Percentiles rank a stretch among this genome's conserved stretches.
Conservation (phyloP, 2,888 invertebrate genomes). For the Caenorhabditis wallacei region DNA sequence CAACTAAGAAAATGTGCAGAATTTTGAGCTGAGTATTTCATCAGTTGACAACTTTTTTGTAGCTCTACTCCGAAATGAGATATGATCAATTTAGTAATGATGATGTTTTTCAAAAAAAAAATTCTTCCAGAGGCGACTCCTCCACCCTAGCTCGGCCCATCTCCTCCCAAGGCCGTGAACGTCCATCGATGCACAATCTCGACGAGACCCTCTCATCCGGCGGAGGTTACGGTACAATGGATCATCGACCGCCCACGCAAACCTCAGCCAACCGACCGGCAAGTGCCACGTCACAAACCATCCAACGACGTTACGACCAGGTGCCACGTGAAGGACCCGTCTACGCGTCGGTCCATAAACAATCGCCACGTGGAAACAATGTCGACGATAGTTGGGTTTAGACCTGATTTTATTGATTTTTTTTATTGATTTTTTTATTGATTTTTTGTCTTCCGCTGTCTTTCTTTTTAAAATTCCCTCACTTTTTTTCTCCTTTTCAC, state of each 20-base stretch:
- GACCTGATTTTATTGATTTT: not conserved
- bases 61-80: no score
- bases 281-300: slow-evolving; percentile 62
- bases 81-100: no score
- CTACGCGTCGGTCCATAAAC: slow-evolving; percentile 82
- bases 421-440: no score
- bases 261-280: slow-evolving; percentile 29
- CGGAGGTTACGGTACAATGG: slow-evolving; percentile 56
- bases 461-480: not conserved
- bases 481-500: slow-evolving; percentile 9
- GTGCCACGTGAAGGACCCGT: slow-evolving; percentile 74
- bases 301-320: slow-evolving; percentile 57
- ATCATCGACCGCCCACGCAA: not conserved
- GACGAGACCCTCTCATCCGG: slow-evolving; percentile 71
- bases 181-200: slow-evolving; percentile 63
- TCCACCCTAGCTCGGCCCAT: slow-evolving; percentile 96
- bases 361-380: slow-evolving; percentile 51
- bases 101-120: no score
- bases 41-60: no score
- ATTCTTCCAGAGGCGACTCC: slow-evolving; percentile 88
- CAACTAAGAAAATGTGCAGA: no score
- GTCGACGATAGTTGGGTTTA: slow-evolving; percentile 82
- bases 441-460: slow-evolving; percentile 10
- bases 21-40: no score
- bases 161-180: slow-evolving; percentile 86